Base-by-base conservation (phyloP, 92 coral and sea anemone genomes). In the Siderastrea radians region DNA sequence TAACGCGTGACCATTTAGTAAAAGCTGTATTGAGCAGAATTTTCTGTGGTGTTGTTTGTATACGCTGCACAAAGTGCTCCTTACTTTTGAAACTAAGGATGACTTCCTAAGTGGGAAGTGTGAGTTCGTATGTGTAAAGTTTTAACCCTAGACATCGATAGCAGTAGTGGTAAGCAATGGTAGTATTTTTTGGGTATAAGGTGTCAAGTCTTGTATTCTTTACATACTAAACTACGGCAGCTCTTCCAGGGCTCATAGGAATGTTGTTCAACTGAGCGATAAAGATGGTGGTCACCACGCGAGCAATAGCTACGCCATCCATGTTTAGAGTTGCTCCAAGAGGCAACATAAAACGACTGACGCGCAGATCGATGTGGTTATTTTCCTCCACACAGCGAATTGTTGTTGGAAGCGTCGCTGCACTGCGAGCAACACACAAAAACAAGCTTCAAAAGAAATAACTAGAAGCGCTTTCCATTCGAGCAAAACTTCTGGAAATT, bases 301-400 rank as follows among this genome's bases (percentile, higher is more conserved):
- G 92, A 75, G 79, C 74, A 51, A 94, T 72, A 38, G 95, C 95
- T 26, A 88, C 79, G 14, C 95, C 97, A 78, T 94, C 95, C 97
- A 94, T 94, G 80, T 94, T 94, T 3, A 94, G 77, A 5, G 97
- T 94, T 14, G 97, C 97, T 3, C 97, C 97, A 44, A 94, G 90
- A 3, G 97, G 95, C 7, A 94, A 62, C 75, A 94, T 91, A 58
- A 94, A 94, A 74, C 93, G 94, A 61, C 95, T 93, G 80, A 94
- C 86, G 67, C 95, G 91, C 43, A 91, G 61, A 79, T 94, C 97
- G 67, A 94, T 75, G 72, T 84, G 75, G 85, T 94, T 94, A 79
- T 89, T 85, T 38, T 94, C 97, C 64, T 92, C 93, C 63, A 94
- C 91, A 68, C 97, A 94, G 49, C 93, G 94, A 48, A 94, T 82